Base-by-base conservation (phyloP, 2,888 invertebrate species). In the Neuroscelio doddi region DNA sequence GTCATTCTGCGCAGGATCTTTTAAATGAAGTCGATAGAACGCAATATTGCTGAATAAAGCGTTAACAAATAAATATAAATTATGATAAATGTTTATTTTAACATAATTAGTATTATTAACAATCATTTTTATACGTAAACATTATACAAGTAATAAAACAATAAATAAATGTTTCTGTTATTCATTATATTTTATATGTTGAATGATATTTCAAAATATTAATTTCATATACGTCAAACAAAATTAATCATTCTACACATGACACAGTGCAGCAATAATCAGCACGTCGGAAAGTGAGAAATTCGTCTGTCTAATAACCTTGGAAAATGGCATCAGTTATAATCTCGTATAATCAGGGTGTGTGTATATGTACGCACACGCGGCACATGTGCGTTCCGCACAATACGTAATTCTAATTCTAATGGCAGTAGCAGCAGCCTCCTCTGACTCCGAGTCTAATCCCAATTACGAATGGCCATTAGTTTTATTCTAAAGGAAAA, bases 401-500 rank as follows among this genome's bases (percentile, higher is more conserved):
- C 67, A 72, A 72, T 74, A 57, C 71, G 70, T 67, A 71, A 79
- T 77, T 77, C 74, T 73, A 76, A 79, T 76, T 76, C 73, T 73
- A 76, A 78, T 75, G 70, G 73, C 65, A 45, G 66, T 62, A 44
- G 68, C 51, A 39, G 14, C 52, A 50, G 59, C 55, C 65, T 66
- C 64, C 69, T 69, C 69, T 44, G 57, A 57, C 58, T 65, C 55
- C 63, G 57, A 59, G 32, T 34, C 78, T 82, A 82, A 84, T 83
- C 79, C 82, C 80, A 82, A 82, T 84, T 83, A 82, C 80, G 75
- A 72, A 78, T 72, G 77, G 76, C 80, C 79, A 82, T 84, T 82
- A 82, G 80, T 82, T 83, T 81, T 79, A 80, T 80, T 79, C 74
- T 70, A 55, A 71, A 76, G 72, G 74, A 80, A 81, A 81, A 80